Percentiles rank a stretch among this genome's conserved stretches.
Conservation (phyloP, 1,140 invertebrate genomes). For the Drosophila asahinai region DNA sequence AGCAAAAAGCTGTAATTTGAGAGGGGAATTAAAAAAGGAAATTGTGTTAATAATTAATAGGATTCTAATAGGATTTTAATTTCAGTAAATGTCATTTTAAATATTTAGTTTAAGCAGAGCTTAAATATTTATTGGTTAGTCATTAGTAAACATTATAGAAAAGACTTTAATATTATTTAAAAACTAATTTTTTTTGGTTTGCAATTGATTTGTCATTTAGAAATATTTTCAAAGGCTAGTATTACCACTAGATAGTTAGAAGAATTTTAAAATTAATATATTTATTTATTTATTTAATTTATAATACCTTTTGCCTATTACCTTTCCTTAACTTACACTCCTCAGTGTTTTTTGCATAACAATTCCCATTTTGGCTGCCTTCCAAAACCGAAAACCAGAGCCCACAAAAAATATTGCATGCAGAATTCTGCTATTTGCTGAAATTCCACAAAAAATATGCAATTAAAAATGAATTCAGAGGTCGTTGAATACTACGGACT, state of each 20-base stretch:
- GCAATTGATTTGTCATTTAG: neutral
- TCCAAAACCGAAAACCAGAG: neutral
- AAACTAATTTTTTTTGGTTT: no score
- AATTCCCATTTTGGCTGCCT: conserved; percentile 8
- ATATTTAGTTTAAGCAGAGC: neutral
- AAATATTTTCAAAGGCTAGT: no score
- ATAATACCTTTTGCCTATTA: neutral
- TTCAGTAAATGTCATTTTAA: neutral
- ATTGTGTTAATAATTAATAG: neutral
- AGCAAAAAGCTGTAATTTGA: neutral
- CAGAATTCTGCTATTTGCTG: conserved; percentile 43
- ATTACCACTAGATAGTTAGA: no score
- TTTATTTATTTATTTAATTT: no score
- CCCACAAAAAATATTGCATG: conserved; percentile 27
- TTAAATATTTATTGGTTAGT: neutral
- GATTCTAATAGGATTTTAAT: neutral
- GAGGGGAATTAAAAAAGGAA: neutral
- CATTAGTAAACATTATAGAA: no score
- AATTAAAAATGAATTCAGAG: conserved; percentile 53
- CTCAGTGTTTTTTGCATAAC: conserved; percentile 20
- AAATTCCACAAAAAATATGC: conserved; percentile 46
- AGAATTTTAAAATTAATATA: no score
- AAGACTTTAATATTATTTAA: neutral
- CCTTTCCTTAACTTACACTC: neutral
- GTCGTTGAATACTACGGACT: neutral